phyloP scores from a whole-genome alignment of 2,113 vertebrate species.

The Zootoca vivipara region DNA sequence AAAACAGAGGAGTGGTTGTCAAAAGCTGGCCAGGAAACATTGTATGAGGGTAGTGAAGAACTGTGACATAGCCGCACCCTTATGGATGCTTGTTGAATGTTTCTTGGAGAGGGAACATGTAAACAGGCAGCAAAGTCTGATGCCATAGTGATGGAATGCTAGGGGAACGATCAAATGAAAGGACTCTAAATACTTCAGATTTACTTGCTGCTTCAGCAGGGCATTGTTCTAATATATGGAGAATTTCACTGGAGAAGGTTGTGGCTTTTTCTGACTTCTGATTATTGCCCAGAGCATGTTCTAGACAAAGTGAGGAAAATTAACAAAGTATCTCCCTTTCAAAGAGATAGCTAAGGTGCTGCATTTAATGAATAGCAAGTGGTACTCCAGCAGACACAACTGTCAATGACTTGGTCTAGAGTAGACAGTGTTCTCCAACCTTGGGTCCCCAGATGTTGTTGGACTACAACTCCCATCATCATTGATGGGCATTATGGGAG shows the following conservation, averaged over 20 bases:
- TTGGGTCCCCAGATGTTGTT: not conserved
- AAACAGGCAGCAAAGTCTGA: not conserved
- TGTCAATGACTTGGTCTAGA: not conserved
- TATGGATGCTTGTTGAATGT: not conserved
- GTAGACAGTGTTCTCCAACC: too few species aligned
- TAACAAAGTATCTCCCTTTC: not conserved
- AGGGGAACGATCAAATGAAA: slow-evolving; percentile 8
- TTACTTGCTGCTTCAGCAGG: not conserved
- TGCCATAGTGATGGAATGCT: slow-evolving; percentile 38
- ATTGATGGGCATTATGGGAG: not conserved
- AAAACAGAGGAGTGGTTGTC: slow-evolving; percentile 12
- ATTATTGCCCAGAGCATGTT: not conserved
- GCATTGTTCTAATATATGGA: not conserved
- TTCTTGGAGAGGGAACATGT: not conserved
- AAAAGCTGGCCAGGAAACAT: slow-evolving; percentile 30
- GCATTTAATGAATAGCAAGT: not conserved
- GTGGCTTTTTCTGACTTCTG: not conserved
- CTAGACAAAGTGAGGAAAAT: not conserved
- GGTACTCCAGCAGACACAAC: not conserved
- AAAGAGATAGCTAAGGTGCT: not conserved
- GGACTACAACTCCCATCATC: not conserved
- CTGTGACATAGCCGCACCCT: not conserved
- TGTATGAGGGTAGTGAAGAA: not conserved
- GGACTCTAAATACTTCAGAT: not conserved
- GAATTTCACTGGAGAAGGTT: slow-evolving; percentile 5